phyloP scores from a whole-genome alignment of 2,888 invertebrate species.

The Drosophila nigritarsus region DNA sequence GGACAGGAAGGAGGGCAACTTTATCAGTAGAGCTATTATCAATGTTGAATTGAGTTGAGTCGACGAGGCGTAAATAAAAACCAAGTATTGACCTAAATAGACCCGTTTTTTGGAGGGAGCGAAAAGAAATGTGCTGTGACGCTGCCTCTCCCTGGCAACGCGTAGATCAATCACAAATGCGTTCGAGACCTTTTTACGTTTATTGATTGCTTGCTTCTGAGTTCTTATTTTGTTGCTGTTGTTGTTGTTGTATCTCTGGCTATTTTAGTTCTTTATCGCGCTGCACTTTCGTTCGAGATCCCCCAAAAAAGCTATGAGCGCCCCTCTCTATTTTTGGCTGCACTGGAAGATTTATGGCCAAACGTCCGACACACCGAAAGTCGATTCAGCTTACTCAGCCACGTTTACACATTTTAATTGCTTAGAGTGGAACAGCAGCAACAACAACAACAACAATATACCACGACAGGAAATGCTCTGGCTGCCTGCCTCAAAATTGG shows the following conservation, averaged over 20 bases:
- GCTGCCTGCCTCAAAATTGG: conserved; percentile 59
- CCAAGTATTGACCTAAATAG: conserved; percentile 60
- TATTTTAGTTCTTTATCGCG: conserved; percentile 27
- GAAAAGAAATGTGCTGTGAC: conserved; percentile 1
- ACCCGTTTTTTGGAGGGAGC: not conserved
- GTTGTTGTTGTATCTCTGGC: conserved; percentile 1
- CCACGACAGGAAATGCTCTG: conserved; percentile 74
- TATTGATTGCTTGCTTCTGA: conserved; percentile 41
- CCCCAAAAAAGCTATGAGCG: conserved; percentile 19
- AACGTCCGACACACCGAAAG: conserved; percentile 58
- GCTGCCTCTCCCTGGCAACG: conserved; percentile 27
- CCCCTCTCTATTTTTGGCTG: conserved; percentile 66
- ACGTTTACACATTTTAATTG: conserved; percentile 76
- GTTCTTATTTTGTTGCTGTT: conserved; percentile 17
- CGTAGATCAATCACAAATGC: conserved; percentile 66
- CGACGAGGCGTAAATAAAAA: conserved; percentile 54
- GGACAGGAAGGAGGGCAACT: conserved; percentile 4
- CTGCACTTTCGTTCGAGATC: conserved; percentile 32
- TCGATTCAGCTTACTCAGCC: conserved; percentile 63
- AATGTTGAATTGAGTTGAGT: conserved; percentile 19
- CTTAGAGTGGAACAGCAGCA: conserved; percentile 41
- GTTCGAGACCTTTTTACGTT: conserved; percentile 39
- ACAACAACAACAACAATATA: conserved; percentile 20
- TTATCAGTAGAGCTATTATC: conserved; percentile 60
- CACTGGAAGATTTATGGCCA: conserved; percentile 69